Evolutionary conservation across 1,140 invertebrate genomes (phyloP).

Genomic region (Tetramorium simillimum): DNA sequence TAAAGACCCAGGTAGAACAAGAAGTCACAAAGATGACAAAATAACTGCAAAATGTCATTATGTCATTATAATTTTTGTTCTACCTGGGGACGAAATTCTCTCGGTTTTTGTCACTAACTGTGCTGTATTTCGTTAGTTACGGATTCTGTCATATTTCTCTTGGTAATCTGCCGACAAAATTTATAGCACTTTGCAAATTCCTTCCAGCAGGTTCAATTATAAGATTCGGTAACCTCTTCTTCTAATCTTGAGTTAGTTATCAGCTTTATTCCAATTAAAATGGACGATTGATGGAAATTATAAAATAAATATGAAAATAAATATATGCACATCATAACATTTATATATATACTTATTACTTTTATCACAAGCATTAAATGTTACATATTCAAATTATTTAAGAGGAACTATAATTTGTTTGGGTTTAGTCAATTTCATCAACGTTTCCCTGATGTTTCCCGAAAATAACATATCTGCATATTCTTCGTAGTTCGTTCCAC

Average conservation of each 20-base stretch:
- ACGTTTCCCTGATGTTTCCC: neutral
- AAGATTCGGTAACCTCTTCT: neutral
- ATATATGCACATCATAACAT: neutral
- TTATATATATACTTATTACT: neutral
- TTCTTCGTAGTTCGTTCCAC: neutral
- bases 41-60: too few species aligned
- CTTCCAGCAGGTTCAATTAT: neutral
- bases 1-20: too few species aligned
- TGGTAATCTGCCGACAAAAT: neutral
- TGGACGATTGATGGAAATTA: neutral
- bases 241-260: neutral
- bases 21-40: too few species aligned
- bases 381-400: constrained; percentile 2
- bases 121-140: neutral
- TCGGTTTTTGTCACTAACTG: neutral
- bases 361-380: neutral
- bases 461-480: constrained; percentile 3
- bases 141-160: neutral
- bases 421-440: neutral
- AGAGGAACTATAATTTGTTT: neutral
- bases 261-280: neutral
- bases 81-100: neutral
- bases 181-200: neutral
- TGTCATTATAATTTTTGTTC: too few species aligned
- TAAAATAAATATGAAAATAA: constrained; percentile 16